Conservation (phyloP, 2,113 vertebrate genomes). For the Acinonyx jubatus region DNA sequence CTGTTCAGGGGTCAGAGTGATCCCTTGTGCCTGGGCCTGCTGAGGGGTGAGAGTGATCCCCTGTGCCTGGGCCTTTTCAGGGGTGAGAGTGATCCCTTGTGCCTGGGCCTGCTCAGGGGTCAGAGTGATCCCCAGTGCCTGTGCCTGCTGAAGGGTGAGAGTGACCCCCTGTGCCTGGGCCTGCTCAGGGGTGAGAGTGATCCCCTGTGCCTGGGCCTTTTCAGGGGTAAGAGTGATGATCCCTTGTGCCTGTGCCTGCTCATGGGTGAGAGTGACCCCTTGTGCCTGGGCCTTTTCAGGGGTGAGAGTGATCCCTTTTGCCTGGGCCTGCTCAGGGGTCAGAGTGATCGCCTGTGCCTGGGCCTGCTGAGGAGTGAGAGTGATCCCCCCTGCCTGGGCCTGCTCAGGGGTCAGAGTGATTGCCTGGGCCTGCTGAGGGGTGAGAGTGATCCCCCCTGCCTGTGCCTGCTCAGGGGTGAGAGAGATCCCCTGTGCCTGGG, state of each 20-base stretch:
- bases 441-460: neutral
- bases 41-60: neutral
- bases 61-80: accelerated
- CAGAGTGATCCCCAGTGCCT: accelerated
- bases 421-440: accelerated
- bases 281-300: too few species aligned
- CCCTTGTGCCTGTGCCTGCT: accelerated
- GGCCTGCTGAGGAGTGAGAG: neutral
- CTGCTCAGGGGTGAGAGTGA: neutral
- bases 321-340: too few species aligned
- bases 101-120: neutral
- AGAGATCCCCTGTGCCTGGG: accelerated
- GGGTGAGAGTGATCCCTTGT: accelerated
- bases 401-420: too few species aligned
- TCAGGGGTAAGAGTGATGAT: neutral
- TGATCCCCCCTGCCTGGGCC: accelerated
- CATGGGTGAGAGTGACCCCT: too few species aligned
- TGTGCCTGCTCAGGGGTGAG: neutral
- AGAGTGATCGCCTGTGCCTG: too few species aligned
- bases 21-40: neutral
- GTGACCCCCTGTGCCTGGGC: neutral
- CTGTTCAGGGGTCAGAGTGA: neutral
- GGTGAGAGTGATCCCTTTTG: too few species aligned
- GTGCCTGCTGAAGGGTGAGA: too few species aligned
- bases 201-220: accelerated